Conservation (phyloP, 1,140 invertebrate genomes). For the Drosophila sproati region DNA sequence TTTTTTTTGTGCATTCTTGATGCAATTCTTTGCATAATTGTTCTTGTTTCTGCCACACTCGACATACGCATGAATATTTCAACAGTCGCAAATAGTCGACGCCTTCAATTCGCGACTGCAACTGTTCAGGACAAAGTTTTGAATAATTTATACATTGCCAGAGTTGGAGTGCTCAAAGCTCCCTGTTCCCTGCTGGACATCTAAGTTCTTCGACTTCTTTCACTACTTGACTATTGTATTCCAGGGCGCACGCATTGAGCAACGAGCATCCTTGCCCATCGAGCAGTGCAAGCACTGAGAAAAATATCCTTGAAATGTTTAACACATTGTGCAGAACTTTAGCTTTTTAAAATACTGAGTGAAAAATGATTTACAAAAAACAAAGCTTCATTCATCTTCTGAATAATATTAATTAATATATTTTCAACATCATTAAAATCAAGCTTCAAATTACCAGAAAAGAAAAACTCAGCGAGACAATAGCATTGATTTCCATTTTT, state of each 20-base stretch:
- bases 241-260: constrained; percentile 11
- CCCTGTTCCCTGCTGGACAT: constrained; percentile 1
- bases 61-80: constrained; percentile 68
- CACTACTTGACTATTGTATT: constrained; percentile 1
- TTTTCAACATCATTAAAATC: too few relatives aligned
- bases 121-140: constrained; percentile 61
- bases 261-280: neutral
- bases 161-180: constrained; percentile 14
- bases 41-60: neutral
- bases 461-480: too few relatives aligned
- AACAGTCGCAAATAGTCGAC: constrained; percentile 28
- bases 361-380: too few relatives aligned
- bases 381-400: too few relatives aligned
- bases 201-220: constrained; percentile 1
- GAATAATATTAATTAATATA: too few relatives aligned
- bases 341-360: too few relatives aligned
- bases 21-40: constrained; percentile 35
- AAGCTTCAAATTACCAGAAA: too few relatives aligned
- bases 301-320: constrained; percentile 10
- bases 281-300: neutral
- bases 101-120: constrained; percentile 20
- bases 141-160: constrained; percentile 68
- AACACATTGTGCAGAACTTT: neutral
- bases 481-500: neutral
- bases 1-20: constrained; percentile 34